Base-by-base conservation (phyloP, 2,888 invertebrate species). In the Thera obeliscata region DNA sequence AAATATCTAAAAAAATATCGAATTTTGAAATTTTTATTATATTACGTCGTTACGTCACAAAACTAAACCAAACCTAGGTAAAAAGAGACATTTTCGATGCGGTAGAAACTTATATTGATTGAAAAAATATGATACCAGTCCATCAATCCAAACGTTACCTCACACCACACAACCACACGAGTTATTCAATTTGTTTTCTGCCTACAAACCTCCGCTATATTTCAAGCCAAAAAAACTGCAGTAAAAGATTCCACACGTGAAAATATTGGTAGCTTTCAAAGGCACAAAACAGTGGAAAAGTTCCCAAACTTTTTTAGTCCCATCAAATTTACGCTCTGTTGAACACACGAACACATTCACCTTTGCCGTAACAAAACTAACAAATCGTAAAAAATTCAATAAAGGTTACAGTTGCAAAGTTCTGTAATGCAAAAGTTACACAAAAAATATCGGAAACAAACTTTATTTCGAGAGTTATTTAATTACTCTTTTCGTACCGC, bases 351-450 rank as follows among this genome's bases (percentile, higher is more conserved):
- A 69, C 70, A 69, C 60, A 57, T 52, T 56, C 63, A 61, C 65
- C 65, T 66, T 71, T 67, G 63, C 55, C 66, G 67, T 56, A 66
- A 52, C 68, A 66, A 64, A 72, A 70, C 67, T 66, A 72, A 68
- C 67, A 72, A 68, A 70, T 72, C 61, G 70, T 68, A 66, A 72
- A 70, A 22, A 68, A 70, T 61, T 66, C 62, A 63, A 62, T 68
- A 66, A 67, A 66, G 58, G 61, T 66, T 56, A 58, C 41, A 50
- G 46, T 11, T 59, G 38, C 58, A 60, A 58, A 70, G 64, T 66
- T 67, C 59, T 52, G 60, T 66, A 64, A 63, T 62, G 57, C 50
- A 64, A 62, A 72, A 61, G 63, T 64, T 41, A 60, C 56, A 43
- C 58, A 67, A 67, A 66, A 66, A 46, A 69, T 66, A 65, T 61